Conservation (phyloP, 2,888 invertebrate genomes). For the Paralinhomoeus sp. region DNA sequence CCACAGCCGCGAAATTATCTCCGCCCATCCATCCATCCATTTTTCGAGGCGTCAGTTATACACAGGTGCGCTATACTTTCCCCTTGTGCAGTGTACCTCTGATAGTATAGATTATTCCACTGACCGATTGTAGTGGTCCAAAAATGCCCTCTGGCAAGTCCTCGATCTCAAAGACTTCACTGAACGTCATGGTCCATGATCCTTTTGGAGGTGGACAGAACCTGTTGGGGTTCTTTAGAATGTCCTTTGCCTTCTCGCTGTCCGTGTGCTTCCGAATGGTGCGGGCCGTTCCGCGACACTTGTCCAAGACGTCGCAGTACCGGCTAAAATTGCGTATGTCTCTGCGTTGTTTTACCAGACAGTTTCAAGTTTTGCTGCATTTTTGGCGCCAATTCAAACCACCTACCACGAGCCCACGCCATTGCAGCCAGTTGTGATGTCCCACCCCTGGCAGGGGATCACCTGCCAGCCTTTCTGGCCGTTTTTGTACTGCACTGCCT, state of each 20-base stretch:
- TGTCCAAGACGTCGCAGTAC: constrained; percentile 24
- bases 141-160: constrained; percentile 24
- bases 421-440: constrained; percentile 24
- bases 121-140: constrained; percentile 23
- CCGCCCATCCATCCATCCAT: too few species aligned
- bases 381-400: background rate
- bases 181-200: constrained; percentile 24
- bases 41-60: too few species aligned
- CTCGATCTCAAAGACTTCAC: constrained; percentile 22
- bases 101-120: background rate
- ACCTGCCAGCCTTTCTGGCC: constrained; percentile 24
- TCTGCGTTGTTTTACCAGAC: background rate
- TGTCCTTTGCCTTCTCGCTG: constrained; percentile 18
- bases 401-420: constrained; percentile 23
- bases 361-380: background rate
- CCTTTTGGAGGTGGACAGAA: constrained; percentile 14
- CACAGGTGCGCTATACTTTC: too few species aligned
- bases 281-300: constrained; percentile 22
- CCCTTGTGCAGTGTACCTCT: too few species aligned
- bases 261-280: constrained; percentile 23
- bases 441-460: constrained; percentile 26
- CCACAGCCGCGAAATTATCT: too few species aligned
- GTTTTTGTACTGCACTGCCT: constrained; percentile 20
- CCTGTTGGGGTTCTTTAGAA: constrained; percentile 15
- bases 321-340: constrained; percentile 9